phyloP scores from a whole-genome alignment of 2,888 invertebrate genomes.

The Exocentrus adspersus region DNA sequence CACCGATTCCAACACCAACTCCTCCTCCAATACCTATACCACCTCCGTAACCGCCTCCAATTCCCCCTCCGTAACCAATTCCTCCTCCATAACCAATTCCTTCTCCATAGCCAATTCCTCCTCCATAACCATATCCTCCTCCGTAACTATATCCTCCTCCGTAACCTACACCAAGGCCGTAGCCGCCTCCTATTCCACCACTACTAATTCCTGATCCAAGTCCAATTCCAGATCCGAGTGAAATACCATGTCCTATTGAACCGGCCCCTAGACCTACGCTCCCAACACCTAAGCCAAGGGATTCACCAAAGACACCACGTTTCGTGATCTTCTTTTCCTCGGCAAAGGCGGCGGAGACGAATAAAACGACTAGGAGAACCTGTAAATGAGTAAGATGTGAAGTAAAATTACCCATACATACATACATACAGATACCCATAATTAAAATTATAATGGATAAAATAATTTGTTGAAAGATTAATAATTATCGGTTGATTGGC shows the following conservation, averaged over 20 bases:
- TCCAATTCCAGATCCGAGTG: slow-evolving; percentile 36
- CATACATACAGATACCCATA: too few relatives aligned
- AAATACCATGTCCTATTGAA: slow-evolving; percentile 29
- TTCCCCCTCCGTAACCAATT: slow-evolving; percentile 19
- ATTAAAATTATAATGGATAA: neutral
- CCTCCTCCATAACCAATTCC: slow-evolving; percentile 30
- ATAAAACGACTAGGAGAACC: slow-evolving; percentile 63
- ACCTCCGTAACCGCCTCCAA: slow-evolving; percentile 8
- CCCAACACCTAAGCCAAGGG: slow-evolving; percentile 54
- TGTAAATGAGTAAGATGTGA: slow-evolving; percentile 45
- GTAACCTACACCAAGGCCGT: slow-evolving; percentile 24
- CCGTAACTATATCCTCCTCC: slow-evolving; percentile 38
- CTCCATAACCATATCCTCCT: slow-evolving; percentile 36
- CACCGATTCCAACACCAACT: slow-evolving; percentile 30
- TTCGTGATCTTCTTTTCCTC: slow-evolving; percentile 62
- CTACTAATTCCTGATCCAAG: slow-evolving; percentile 12
- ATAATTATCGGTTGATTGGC: too few relatives aligned
- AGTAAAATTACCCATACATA: too few relatives aligned
- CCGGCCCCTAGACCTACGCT: slow-evolving; percentile 52
- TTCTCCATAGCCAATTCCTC: slow-evolving; percentile 36
- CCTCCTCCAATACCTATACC: slow-evolving; percentile 34
- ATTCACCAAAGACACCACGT: slow-evolving; percentile 64
- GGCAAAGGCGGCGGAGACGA: slow-evolving; percentile 60
- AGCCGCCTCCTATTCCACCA: slow-evolving; percentile 6
- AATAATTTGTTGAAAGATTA: too few relatives aligned